Evolutionary conservation across 2,888 invertebrate genomes (phyloP).

Genomic region (Electrophaes corylata): DNA sequence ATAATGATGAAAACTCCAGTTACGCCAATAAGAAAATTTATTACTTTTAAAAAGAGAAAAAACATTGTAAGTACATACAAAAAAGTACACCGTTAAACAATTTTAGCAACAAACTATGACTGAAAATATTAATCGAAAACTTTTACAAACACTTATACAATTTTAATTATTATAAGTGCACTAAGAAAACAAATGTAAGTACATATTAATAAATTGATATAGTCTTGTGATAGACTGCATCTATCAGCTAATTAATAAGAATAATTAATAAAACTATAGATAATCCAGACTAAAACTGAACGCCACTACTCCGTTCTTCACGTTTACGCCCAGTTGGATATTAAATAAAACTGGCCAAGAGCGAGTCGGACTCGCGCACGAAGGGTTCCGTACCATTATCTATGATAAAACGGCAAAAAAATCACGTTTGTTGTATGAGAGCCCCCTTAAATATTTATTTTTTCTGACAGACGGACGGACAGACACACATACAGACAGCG

Average conservation of each 20-base stretch:
- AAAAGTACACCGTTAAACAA: slow-evolving; percentile 60
- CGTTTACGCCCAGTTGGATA: too few species aligned
- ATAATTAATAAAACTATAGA: slow-evolving; percentile 41
- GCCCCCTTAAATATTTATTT: too few species aligned
- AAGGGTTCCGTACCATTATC: too few species aligned
- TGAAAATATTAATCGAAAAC: slow-evolving; percentile 50
- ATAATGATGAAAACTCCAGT: slow-evolving; percentile 16
- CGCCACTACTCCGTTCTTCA: too few species aligned
- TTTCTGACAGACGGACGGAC: too few species aligned
- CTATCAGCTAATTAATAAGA: slow-evolving; percentile 22
- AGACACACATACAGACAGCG: too few species aligned
- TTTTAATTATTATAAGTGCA: slow-evolving; percentile 37
- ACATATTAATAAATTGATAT: slow-evolving; percentile 16
- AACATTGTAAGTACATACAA: slow-evolving; percentile 76
- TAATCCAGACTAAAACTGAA: too few species aligned
- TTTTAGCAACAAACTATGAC: slow-evolving; percentile 49
- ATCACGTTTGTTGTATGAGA: too few species aligned
- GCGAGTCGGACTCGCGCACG: too few species aligned
- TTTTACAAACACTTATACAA: slow-evolving; percentile 41
- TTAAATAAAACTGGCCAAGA: too few species aligned
- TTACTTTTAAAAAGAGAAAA: slow-evolving; percentile 61
- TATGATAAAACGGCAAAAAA: too few species aligned
- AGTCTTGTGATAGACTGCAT: slow-evolving; percentile 21
- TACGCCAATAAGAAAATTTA: slow-evolving; percentile 72
- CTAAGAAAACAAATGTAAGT: slow-evolving; percentile 13